Percentiles rank a stretch among this genome's conserved stretches.
Evolutionary conservation across 1,140 invertebrate genomes (phyloP).

Genomic region (Leucophenga varia): DNA sequence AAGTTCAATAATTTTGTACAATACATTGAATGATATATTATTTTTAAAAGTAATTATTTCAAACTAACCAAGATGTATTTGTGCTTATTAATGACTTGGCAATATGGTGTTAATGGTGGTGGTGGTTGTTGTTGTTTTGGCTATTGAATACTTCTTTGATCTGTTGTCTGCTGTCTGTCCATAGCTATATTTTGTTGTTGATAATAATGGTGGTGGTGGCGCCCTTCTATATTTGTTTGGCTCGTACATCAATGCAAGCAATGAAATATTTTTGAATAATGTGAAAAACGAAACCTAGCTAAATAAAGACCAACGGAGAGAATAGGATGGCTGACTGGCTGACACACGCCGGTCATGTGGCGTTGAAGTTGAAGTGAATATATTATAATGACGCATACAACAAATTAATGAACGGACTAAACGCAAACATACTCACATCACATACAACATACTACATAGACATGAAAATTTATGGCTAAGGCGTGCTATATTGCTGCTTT

Average conservation of each 20-base stretch:
- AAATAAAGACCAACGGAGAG: slow-evolving; percentile 6
- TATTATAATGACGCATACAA: no score
- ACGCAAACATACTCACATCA: background rate
- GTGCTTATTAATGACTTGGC: slow-evolving; percentile 41
- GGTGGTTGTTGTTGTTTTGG: slow-evolving; percentile 21
- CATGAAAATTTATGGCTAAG: slow-evolving; percentile 27
- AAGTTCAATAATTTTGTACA: no score
- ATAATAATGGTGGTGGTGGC: slow-evolving; percentile 13
- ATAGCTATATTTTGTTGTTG: no score
- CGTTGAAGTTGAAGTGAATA: background rate
- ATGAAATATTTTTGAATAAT: no score
- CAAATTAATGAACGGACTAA: no score
- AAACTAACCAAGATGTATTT: background rate
- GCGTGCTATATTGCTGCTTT: no score
- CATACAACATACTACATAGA: slow-evolving; percentile 16
- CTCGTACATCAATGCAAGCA: no score
- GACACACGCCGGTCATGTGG: slow-evolving; percentile 7
- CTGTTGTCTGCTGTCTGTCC: slow-evolving; percentile 20
- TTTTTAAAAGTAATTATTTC: no score
- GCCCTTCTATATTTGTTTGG: no score
- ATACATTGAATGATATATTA: no score
- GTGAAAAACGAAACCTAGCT: no score
- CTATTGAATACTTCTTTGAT: slow-evolving; percentile 11
- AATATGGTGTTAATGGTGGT: slow-evolving; percentile 16
- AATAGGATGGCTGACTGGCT: background rate